Conservation (phyloP, 2,113 vertebrate genomes). For the Alligator sinensis region DNA sequence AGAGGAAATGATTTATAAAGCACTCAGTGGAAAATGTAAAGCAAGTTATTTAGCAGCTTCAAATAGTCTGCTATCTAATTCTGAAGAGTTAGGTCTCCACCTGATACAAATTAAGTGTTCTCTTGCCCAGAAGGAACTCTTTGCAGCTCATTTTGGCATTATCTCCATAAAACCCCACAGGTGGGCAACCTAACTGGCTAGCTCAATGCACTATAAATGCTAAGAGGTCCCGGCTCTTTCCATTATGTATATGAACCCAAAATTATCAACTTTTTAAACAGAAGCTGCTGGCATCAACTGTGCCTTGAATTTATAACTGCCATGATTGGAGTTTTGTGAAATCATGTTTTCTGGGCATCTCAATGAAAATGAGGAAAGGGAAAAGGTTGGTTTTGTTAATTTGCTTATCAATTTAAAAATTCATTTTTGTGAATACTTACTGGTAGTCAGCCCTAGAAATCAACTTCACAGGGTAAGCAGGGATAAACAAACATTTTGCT, state of each 20-base stretch:
- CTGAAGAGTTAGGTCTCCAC: neutral
- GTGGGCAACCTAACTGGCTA: neutral
- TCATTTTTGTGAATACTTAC: neutral
- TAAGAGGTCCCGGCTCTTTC: neutral
- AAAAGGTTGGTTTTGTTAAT: neutral
- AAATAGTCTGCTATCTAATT: neutral
- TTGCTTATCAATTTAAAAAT: conserved; percentile 8
- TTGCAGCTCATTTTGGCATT: neutral
- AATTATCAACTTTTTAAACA: conserved; percentile 25
- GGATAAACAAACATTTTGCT: neutral
- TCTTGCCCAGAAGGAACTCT: neutral
- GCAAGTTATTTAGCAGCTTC: neutral
- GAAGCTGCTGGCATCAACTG: neutral
- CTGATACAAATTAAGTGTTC: neutral
- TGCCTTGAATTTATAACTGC: conserved; percentile 26
- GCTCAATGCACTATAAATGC: neutral
- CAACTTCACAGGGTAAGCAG: neutral
- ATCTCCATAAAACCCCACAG: neutral
- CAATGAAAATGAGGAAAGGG: neutral
- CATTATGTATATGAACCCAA: neutral
- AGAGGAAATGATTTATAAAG: neutral
- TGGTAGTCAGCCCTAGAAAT: conserved; percentile 1
- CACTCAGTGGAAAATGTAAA: neutral
- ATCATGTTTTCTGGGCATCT: conserved; percentile 21
- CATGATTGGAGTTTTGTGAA: neutral